Evolutionary conservation across 2,797 vertebrate genomes (phyloP).

Genomic region (Alcedo quadribrachys): DNA sequence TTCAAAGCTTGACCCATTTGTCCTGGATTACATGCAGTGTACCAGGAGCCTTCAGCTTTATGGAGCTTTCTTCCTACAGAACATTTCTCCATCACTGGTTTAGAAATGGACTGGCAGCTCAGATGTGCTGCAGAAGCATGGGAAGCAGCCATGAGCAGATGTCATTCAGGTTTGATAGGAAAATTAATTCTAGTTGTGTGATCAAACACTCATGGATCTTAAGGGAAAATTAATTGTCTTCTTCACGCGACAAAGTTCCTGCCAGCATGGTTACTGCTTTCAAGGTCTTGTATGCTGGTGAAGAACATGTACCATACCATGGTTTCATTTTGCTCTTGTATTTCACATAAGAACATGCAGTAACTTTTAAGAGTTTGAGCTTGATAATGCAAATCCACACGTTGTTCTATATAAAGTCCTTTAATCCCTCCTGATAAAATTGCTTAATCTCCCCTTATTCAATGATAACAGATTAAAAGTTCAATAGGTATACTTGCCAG

Average conservation of each 20-base stretch:
- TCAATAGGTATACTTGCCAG: background rate
- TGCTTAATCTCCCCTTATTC: background rate
- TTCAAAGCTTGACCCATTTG: background rate
- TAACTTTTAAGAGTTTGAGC: background rate
- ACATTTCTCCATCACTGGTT: background rate
- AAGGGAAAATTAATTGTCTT: background rate
- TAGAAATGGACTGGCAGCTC: background rate
- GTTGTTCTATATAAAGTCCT: background rate
- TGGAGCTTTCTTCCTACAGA: background rate
- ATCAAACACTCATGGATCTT: background rate
- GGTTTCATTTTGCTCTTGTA: background rate
- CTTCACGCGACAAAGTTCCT: background rate
- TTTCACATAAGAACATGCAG: background rate
- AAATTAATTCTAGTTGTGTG: background rate
- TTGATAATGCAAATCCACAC: background rate
- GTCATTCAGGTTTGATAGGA: background rate
- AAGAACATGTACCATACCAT: background rate
- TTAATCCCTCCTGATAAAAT: background rate
- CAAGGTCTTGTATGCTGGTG: background rate
- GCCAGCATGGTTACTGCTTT: background rate
- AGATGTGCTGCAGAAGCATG: background rate
- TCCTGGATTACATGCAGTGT: background rate
- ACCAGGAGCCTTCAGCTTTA: background rate
- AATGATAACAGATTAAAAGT: background rate
- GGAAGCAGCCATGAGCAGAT: background rate